Evolutionary conservation across 64 coral and sea anemone species (phyloP).

Genomic region (Montipora capricornis): DNA sequence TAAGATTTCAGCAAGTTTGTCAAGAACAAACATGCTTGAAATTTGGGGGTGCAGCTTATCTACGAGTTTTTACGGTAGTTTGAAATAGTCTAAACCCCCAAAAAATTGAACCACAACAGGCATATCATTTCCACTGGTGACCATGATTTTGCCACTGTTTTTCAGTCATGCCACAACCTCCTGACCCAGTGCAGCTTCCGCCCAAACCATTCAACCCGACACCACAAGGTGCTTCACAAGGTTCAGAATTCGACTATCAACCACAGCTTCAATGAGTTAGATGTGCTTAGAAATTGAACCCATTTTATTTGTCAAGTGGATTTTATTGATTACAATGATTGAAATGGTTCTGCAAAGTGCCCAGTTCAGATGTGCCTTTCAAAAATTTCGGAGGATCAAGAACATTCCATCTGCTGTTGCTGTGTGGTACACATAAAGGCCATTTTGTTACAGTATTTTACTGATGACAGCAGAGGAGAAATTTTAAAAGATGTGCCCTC

Average conservation of each 20-base stretch:
- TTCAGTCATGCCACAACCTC: constrained; percentile 95
- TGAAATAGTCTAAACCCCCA: no score
- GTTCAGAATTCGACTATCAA: constrained; percentile 90
- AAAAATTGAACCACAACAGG: no score
- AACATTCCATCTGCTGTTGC: not conserved
- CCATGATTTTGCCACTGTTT: not conserved
- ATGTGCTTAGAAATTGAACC: not conserved
- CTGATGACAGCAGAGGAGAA: no score
- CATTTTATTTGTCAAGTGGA: not conserved
- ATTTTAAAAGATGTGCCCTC: no score
- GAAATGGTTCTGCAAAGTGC: not conserved
- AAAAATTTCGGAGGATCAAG: not conserved
- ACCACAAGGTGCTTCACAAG: constrained; percentile 55
- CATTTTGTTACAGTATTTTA: no score
- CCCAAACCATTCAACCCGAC: constrained; percentile 76
- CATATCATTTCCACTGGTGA: no score
- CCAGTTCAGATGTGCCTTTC: no score
- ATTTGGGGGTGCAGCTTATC: no score
- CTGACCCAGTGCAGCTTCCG: constrained; percentile 90
- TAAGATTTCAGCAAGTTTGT: no score
- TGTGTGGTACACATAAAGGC: no score
- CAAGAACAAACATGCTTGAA: no score
- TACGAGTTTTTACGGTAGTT: no score
- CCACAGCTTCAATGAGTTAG: constrained; percentile 81
- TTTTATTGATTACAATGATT: not conserved